Base-by-base conservation (phyloP, 2,113 vertebrate species). In the Hoplias malabaricus region DNA sequence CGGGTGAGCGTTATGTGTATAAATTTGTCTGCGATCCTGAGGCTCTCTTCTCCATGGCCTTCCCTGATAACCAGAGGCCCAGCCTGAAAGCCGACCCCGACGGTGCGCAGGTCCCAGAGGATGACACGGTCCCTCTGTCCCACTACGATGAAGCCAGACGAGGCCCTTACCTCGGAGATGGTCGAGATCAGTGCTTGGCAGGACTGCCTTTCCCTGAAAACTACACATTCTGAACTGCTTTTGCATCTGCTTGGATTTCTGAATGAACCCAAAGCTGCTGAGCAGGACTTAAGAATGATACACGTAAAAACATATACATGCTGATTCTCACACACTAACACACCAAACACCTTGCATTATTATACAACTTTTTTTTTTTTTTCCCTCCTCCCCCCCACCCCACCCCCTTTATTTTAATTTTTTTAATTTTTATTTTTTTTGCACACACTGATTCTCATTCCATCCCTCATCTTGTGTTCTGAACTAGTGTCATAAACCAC, bases 21-120 rank as follows among this genome's bases (percentile, higher is more conserved):
- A 98, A 98, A 87, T 98, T 98, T 0, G 96, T 98, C 48, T 98
- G 96, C 0, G 96, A 96, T 87, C 96, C 95, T 0, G 95, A 98
- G 1, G 96, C 96, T 0, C 95, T 98, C 0, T 97, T 98, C 80
- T 96, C 96, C 80, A 95, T 98, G 95, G 96, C 96, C 2, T 98
- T 98, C 84, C 94, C 95, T 0, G 96, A 98, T 86, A 96, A 96
- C 89, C 96, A 96, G 85, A 92, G 95, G 74, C 96, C 95, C 0
- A 95, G 93, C 82, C 89, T 84, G 46, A 84, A 84, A 66, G 73
- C 56, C 0, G 83, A 84, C 31, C 80, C 77, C 1, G 83, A 82
- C 19, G 54, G 61, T 0, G 48, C 53, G 61, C 67, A 72, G 53
- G 73, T 79, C 48, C 83, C 80, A 0, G 80, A 82, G 56, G 80